Conservation (phyloP, 2,113 vertebrate species). For the Ahaetulla prasina region DNA sequence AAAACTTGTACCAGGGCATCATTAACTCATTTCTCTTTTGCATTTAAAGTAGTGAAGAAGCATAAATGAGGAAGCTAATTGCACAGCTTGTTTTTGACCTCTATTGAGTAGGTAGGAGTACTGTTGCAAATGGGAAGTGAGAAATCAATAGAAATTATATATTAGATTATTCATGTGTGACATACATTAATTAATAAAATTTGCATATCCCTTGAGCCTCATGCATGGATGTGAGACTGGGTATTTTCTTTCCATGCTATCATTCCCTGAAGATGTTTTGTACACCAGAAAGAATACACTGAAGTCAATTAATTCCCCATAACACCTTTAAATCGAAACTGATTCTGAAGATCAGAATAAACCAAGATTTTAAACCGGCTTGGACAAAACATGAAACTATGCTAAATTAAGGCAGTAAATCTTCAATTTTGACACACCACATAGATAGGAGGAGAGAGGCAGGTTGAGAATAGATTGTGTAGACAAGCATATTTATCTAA, state of each 20-base stretch:
- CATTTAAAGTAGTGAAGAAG: constrained; percentile 53
- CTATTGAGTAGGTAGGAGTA: constrained; percentile 41
- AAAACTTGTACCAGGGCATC: constrained; percentile 48
- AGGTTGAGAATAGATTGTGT: background rate
- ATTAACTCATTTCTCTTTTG: constrained; percentile 50
- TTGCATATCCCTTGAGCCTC: background rate
- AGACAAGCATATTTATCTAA: background rate
- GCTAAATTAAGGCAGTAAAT: background rate
- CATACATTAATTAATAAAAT: background rate
- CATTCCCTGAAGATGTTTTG: background rate
- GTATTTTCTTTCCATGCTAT: background rate
- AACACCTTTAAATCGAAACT: background rate
- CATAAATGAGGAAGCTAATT: constrained; percentile 49
- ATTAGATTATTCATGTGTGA: background rate
- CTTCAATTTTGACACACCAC: background rate
- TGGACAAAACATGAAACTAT: background rate
- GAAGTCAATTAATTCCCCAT: background rate
- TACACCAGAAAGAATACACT: background rate
- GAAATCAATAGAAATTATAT: background rate
- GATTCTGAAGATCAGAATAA: background rate
- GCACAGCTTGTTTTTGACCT: constrained; percentile 38
- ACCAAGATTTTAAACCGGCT: background rate
- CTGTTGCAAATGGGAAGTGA: constrained; percentile 14
- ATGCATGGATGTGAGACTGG: too few species aligned
- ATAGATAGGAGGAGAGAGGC: too few species aligned